Conservation (phyloP, 2,888 invertebrate species). For the Luffia ferchaultella region DNA sequence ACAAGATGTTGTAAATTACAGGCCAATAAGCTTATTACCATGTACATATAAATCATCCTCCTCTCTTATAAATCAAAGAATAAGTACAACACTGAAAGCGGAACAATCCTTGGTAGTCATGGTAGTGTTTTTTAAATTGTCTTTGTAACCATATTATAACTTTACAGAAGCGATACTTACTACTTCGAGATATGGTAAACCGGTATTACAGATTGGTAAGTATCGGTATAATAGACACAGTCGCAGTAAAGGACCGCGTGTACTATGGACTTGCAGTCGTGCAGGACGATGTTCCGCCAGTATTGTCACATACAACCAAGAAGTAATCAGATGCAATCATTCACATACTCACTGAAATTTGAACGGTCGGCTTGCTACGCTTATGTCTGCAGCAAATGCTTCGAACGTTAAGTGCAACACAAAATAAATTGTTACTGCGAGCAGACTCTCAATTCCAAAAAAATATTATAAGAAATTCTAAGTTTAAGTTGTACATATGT, state of each 20-base stretch:
- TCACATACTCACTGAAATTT: background rate
- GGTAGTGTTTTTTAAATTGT: too few relatives aligned
- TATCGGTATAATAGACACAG: constrained; percentile 23
- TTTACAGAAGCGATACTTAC: too few relatives aligned
- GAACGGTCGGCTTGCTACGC: too few relatives aligned
- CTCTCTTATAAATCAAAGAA: background rate
- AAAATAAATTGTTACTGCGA: too few relatives aligned
- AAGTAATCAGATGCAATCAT: background rate
- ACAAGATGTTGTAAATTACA: background rate
- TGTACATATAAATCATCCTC: background rate
- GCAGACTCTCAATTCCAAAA: too few relatives aligned
- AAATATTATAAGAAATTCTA: too few relatives aligned
- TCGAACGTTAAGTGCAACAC: too few relatives aligned
- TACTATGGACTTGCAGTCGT: constrained; percentile 20
- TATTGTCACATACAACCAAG: constrained; percentile 6
- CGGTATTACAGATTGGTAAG: constrained; percentile 18
- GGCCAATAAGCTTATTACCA: background rate
- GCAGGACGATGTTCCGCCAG: constrained; percentile 14
- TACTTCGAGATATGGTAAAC: constrained; percentile 17
- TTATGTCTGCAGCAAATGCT: too few relatives aligned
- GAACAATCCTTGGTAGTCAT: constrained; percentile 8
- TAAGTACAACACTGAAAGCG: background rate
- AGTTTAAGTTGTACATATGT: too few relatives aligned
- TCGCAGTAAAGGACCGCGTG: constrained; percentile 15
- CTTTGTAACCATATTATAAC: too few relatives aligned